These are phyloP conservation scores for Troides aeacus DNA, from an alignment of 2,888 invertebrate genomes.

Conservation along the genomic window DNA sequence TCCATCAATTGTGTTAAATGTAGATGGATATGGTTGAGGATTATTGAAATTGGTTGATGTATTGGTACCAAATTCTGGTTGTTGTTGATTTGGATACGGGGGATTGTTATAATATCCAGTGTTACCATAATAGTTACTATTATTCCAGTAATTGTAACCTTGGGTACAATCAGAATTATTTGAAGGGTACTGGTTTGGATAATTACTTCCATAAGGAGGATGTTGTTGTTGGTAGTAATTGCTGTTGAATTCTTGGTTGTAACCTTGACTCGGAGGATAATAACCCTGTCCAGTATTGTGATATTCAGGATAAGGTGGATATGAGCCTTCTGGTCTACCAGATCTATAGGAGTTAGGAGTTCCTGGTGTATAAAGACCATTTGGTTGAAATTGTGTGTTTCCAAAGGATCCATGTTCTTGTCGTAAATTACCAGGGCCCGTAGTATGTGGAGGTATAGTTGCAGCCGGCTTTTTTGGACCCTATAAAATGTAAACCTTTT, in stretches of 20 bases:
- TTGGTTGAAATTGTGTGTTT: slow-evolving; percentile 56
- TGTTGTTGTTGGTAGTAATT: slow-evolving; percentile 61
- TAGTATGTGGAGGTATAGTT: slow-evolving; percentile 72
- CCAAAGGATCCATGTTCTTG: slow-evolving; percentile 50
- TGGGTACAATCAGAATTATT: slow-evolving; percentile 53
- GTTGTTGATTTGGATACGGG: slow-evolving; percentile 58
- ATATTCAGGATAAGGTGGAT: slow-evolving; percentile 67
- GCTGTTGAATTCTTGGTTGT: slow-evolving; percentile 65
- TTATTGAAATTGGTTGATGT: slow-evolving; percentile 54
- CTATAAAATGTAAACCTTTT: slow-evolving; percentile 41
- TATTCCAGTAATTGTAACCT: slow-evolving; percentile 69
- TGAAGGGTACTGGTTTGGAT: slow-evolving; percentile 68
- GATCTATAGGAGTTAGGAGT: slow-evolving; percentile 51
- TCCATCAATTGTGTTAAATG: slow-evolving; percentile 50
- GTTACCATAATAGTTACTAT: slow-evolving; percentile 65
- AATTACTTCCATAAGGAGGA: slow-evolving; percentile 61
- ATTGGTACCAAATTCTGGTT: slow-evolving; percentile 56
- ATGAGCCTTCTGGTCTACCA: slow-evolving; percentile 59
- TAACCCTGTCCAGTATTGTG: slow-evolving; percentile 61
- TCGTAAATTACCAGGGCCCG: slow-evolving; percentile 44
- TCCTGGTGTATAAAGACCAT: slow-evolving; percentile 50
- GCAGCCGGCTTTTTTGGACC: slow-evolving; percentile 76
- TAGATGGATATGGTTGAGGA: slow-evolving; percentile 58
- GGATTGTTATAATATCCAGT: slow-evolving; percentile 67
- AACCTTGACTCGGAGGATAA: slow-evolving; percentile 75